A percentile compares a stretch with the other conserved stretches of the same genome.
Conservation (phyloP, 2,888 invertebrate species). For the Agrochola circellaris region DNA sequence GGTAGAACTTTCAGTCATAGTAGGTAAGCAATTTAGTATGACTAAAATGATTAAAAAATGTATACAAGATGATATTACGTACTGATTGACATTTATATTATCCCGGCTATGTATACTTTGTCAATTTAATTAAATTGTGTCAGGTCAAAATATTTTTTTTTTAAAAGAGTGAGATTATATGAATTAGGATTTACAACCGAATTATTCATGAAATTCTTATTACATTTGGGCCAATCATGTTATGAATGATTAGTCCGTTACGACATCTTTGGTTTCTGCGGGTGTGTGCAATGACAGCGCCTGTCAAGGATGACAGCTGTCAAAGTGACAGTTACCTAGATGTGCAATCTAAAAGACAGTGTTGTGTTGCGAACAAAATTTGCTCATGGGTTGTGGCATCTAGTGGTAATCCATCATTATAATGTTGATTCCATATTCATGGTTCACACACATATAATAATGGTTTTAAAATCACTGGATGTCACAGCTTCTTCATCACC, state of each 20-base stretch:
- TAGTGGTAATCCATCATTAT: slow-evolving; percentile 26
- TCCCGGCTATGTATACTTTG: slow-evolving; percentile 55
- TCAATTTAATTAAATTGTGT: slow-evolving; percentile 54
- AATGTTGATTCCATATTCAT: neutral
- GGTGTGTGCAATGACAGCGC: slow-evolving; percentile 70
- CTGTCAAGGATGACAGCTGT: slow-evolving; percentile 66
- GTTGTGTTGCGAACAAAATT: slow-evolving; percentile 65
- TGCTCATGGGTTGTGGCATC: slow-evolving; percentile 74
- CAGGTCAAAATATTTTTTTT: slow-evolving; percentile 30
- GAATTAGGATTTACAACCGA: slow-evolving; percentile 58
- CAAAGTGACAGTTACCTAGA: slow-evolving; percentile 66
- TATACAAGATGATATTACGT: slow-evolving; percentile 55
- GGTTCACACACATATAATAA: neutral
- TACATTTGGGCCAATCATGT: slow-evolving; percentile 31
- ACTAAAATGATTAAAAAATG: slow-evolving; percentile 50
- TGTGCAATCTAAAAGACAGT: slow-evolving; percentile 75
- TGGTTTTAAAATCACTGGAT: slow-evolving; percentile 9
- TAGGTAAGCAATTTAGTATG: slow-evolving; percentile 53
- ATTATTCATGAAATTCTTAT: slow-evolving; percentile 59
- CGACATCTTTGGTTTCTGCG: slow-evolving; percentile 32
- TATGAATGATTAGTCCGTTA: slow-evolving; percentile 37
- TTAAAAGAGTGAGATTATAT: slow-evolving; percentile 66
- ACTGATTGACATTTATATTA: slow-evolving; percentile 59
- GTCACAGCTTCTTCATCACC: slow-evolving; percentile 38
- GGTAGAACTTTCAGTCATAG: slow-evolving; percentile 62